phyloP scores from a whole-genome alignment of 2,888 invertebrate genomes.

The Hirtodrosophila cameraria region DNA sequence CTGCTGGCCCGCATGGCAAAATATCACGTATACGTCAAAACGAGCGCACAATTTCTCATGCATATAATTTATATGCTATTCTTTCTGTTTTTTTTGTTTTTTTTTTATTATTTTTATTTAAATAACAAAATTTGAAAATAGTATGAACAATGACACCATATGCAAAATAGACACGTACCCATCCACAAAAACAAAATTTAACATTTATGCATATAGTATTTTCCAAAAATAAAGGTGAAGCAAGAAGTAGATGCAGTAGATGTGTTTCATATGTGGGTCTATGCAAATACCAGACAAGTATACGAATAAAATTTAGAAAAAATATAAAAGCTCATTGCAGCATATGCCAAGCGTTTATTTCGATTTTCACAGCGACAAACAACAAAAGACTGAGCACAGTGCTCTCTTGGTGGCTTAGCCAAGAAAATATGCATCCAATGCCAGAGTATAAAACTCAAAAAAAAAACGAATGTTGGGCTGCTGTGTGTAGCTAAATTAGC shows the following conservation, averaged over 20 bases:
- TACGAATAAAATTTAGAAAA: constrained; percentile 8
- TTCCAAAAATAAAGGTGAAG: constrained; percentile 67
- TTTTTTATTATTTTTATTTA: constrained; percentile 63
- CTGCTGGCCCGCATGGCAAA: constrained; percentile 21
- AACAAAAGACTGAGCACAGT: neutral
- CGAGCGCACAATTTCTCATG: constrained; percentile 30
- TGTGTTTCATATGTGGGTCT: constrained; percentile 14
- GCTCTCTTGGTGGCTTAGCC: constrained; percentile 19
- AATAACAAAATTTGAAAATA: constrained; percentile 66
- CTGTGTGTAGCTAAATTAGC: constrained; percentile 61
- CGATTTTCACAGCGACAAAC: constrained; percentile 33
- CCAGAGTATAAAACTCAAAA: neutral
- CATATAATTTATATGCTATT: constrained; percentile 64
- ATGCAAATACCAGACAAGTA: constrained; percentile 49
- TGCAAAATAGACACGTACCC: constrained; percentile 44
- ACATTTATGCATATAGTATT: constrained; percentile 58
- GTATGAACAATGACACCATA: constrained; percentile 58
- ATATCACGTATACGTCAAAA: constrained; percentile 52
- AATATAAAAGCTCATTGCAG: neutral
- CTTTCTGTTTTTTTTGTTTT: too few relatives aligned
- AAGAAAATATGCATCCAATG: constrained; percentile 10
- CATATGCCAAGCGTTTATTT: constrained; percentile 3
- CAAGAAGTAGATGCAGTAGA: constrained; percentile 35
- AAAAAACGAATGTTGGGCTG: neutral
- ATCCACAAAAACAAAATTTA: constrained; percentile 9